Evolutionary conservation across 1,140 invertebrate species (phyloP), one percentile per base, ranked within the genome.

Genomic region (Drosophila chauvacae): DNA sequence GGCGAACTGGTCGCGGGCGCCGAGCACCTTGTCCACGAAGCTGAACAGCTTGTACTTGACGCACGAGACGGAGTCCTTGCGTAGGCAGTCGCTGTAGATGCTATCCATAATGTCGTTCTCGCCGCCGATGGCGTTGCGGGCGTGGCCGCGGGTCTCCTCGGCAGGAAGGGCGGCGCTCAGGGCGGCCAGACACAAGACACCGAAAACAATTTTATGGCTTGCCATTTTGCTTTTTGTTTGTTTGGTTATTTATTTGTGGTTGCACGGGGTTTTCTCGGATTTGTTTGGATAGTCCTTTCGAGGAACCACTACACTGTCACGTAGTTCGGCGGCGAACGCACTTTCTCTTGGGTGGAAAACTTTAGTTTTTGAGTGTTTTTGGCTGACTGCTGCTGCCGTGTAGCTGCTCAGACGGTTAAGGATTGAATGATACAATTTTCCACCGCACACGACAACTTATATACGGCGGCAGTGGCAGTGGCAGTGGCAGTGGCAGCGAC

Each of bases 41-140:
- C 96, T 95, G 93, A 97, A 96, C 72, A 97, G 94, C 91, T 97
- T 97, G 93, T 96, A 96, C 91, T 97, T 97, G 69, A 97, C 94
- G 90, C 96, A 97, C 91, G 95, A 95, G 35, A 96, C 94, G 2
- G 96, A 96, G 84, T 97, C 96, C 92, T 97, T 97, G 74, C 95
- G 94, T 55, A 96, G 91, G 81, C 96, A 97, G 77, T 97, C 96
- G 72, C 93, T 94, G 91, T 96, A 95, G 78, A 96, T 95, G 78
- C 94, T 95, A 79, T 96, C 95, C 94, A 96, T 94, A 28, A 96
- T 94, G 75, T 97, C 96, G 81, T 96, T 96, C 66, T 96, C 95
- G 50, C 94, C 94, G 77, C 94, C 94, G 66, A 95, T 94, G 66
- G 94, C 92, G 84, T 95, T 95, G 60, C 94, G 93, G 48, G 93